These are phyloP conservation scores for Brachyhypopomus occidentalis DNA, from an alignment of 2,113 vertebrate species.

Conservation along the genomic window DNA sequence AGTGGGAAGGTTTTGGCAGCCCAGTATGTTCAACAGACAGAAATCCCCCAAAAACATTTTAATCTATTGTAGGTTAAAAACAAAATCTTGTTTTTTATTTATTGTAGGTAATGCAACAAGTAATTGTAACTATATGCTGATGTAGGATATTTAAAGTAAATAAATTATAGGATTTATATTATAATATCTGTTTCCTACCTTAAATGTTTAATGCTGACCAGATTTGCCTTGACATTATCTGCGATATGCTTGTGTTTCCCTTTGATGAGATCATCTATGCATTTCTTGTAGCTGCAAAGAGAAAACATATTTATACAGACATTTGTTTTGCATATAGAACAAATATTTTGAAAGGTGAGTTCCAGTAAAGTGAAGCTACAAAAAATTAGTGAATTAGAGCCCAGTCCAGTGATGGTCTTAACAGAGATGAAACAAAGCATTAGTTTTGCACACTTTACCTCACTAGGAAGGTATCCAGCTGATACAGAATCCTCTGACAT, in stretches of 20 bases:
- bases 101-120: too few species aligned
- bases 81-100: too few species aligned
- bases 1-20: too few species aligned
- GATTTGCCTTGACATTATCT: slow-evolving; percentile 78
- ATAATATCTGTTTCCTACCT: slow-evolving; percentile 70
- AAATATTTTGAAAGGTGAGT: background rate
- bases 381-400: too few species aligned
- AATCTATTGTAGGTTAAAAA: too few species aligned
- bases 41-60: too few species aligned
- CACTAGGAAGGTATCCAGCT: slow-evolving; percentile 73
- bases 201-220: slow-evolving; percentile 82
- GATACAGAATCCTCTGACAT: slow-evolving; percentile 65
- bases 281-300: slow-evolving; percentile 76
- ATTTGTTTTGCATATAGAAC: background rate
- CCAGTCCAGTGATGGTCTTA: too few species aligned
- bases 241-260: slow-evolving; percentile 66
- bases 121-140: too few species aligned
- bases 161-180: background rate
- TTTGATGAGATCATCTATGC: slow-evolving; percentile 78
- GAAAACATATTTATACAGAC: background rate
- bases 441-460: slow-evolving; percentile 69
- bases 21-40: too few species aligned
- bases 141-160: background rate
- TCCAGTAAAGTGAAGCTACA: background rate
- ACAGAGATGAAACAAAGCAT: too few species aligned